Evolutionary conservation across 2,888 invertebrate species (phyloP).

Genomic region (Hipparchia sbordonii): DNA sequence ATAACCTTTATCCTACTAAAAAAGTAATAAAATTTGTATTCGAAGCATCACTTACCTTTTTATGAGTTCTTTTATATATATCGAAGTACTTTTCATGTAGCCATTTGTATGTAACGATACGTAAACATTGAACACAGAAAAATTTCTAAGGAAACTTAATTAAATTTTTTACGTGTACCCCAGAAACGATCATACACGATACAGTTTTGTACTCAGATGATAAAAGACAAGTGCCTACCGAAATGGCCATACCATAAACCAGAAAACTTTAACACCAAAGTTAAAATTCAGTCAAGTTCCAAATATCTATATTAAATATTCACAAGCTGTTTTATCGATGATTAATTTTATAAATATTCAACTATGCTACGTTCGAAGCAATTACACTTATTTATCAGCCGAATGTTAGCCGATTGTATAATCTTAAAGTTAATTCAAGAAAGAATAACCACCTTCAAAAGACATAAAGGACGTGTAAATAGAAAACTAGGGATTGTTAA

Average conservation of each 20-base stretch:
- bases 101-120: not conserved
- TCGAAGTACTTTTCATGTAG: conserved; percentile 7
- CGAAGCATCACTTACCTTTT: conserved; percentile 39
- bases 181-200: not conserved
- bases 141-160: conserved; percentile 4
- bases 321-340: too few relatives aligned
- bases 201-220: not conserved
- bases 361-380: too few relatives aligned
- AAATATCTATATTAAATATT: not conserved
- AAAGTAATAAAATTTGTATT: conserved; percentile 37
- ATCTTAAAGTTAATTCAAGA: too few relatives aligned
- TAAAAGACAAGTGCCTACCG: too few relatives aligned
- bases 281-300: conserved; percentile 10
- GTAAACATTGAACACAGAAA: conserved; percentile 12
- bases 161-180: not conserved
- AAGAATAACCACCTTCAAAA: too few relatives aligned
- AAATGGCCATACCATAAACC: conserved; percentile 20
- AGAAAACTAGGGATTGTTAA: too few relatives aligned
- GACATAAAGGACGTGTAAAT: too few relatives aligned
- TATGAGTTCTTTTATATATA: conserved; percentile 36
- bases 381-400: too few relatives aligned
- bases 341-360: too few relatives aligned
- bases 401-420: too few relatives aligned
- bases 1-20: conserved; percentile 36
- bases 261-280: conserved; percentile 33